A percentile compares a stretch with the other conserved stretches of the same genome.
phyloP scores from a whole-genome alignment of 23 tunicate genomes.

The Oikopleura albicans region DNA sequence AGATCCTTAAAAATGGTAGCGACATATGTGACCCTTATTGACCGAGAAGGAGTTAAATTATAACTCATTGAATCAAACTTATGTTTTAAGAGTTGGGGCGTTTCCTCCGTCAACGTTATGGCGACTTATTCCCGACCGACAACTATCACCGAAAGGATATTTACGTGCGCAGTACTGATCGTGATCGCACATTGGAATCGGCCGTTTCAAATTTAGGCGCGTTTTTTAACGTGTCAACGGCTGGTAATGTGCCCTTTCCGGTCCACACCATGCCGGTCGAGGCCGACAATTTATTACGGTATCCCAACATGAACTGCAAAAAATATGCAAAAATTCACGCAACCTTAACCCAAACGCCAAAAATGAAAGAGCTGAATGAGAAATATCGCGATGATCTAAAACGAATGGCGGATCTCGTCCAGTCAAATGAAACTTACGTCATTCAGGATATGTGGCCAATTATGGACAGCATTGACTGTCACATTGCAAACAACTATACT shows the following conservation, averaged over 20 bases:
- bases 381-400: constrained; percentile 18
- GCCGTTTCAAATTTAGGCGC: constrained; percentile 68
- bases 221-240: constrained; percentile 45
- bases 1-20: not conserved
- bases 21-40: too few relatives aligned
- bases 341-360: constrained; percentile 16
- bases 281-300: constrained; percentile 23
- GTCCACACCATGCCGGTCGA: constrained; percentile 47
- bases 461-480: not conserved
- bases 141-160: constrained; percentile 20
- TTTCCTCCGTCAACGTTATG: constrained; percentile 34
- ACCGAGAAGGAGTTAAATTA: too few relatives aligned
- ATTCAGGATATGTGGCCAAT: not conserved
- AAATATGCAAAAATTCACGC: constrained; percentile 20
- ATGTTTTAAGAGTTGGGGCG: constrained; percentile 30
- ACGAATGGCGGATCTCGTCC: constrained; percentile 19
- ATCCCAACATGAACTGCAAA: constrained; percentile 19
- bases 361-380: constrained; percentile 16
- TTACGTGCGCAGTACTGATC: constrained; percentile 72
- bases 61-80: not conserved
- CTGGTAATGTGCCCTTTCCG: constrained; percentile 64
- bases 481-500: not conserved
- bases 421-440: not conserved
- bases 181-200: constrained; percentile 71
- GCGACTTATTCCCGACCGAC: constrained; percentile 13